Evolutionary conservation across 2,888 invertebrate species (phyloP), one percentile per base, ranked within the genome.

Genomic region (Eilema griseolum): DNA sequence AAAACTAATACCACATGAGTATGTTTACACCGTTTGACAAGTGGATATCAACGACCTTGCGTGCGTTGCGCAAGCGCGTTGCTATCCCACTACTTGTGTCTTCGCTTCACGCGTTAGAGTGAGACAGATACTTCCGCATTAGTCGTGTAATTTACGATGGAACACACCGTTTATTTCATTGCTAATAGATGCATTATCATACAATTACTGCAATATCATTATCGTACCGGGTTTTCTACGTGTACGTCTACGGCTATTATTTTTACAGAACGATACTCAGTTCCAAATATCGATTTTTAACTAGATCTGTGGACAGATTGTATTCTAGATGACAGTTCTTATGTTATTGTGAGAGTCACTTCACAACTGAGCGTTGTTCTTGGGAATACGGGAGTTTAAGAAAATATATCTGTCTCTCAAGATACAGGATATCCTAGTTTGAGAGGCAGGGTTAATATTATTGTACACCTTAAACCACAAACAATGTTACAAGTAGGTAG

Each of bases 11-110:
- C 31, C 28, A 16, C 7, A 60, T 63, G 33, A 41, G 60, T 20
- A 59, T 73, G 74, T 76, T 73, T 78, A 76, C 69, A 67, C 41
- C 16, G 41, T 78, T 73, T 81, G 81, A 81, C 81, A 77, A 71
- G 37, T 64, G 28, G 20, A 59, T n/a, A 52, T n/a, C 41, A 62
- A 33, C 65, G 79, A 69, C 74, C 80, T 81, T 74, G 75, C 84
- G 86, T 67, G 78, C 74, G 64, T 73, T 75, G 81, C 82, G 82
- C 82, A 77, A 69, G 81, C 83, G 83, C 77, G 73, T 69, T 72
- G 75, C 72, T 75, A 76, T 83, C 80, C 71, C 67, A 87, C 86
- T 86, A 80, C 79, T 81, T 57, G 61, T 41, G 37, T 62, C 4
- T 24, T 60, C 11, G 62, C 23, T 11, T 33, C 31, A 59, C 14